Percentiles rank a stretch among this genome's conserved stretches.
Evolutionary conservation across 2,113 vertebrate genomes (phyloP).

Genomic region (Lethenteron camtschaticum): DNA sequence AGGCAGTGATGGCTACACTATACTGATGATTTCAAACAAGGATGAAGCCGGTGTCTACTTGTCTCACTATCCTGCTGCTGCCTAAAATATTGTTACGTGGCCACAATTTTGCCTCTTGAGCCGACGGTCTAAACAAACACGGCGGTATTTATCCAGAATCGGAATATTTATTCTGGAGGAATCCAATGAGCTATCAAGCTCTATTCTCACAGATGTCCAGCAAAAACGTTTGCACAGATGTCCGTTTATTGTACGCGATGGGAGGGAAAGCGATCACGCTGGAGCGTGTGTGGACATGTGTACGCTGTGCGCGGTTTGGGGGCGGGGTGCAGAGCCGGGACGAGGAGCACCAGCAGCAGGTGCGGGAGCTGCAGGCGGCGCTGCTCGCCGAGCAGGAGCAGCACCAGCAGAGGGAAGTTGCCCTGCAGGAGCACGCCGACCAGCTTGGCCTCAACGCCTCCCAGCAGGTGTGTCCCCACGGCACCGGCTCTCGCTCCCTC

Average conservation of each 20-base stretch:
- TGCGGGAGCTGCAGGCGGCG: slow-evolving; percentile 35
- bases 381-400: slow-evolving; percentile 13
- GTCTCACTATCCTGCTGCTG: too few relatives aligned
- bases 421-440: slow-evolving; percentile 13
- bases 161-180: neutral
- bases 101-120: too few relatives aligned
- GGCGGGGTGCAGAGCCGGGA: slow-evolving; percentile 65
- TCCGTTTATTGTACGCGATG: slow-evolving; percentile 9
- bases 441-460: slow-evolving; percentile 23
- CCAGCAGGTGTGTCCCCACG: slow-evolving; percentile 14
- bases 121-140: too few relatives aligned
- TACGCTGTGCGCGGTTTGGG: too few relatives aligned
- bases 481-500: slow-evolving; percentile 10
- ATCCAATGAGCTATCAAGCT: slow-evolving; percentile 7
- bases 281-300: too few relatives aligned
- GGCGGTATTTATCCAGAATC: too few relatives aligned
- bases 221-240: neutral
- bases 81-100: too few relatives aligned
- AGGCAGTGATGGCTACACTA: too few relatives aligned
- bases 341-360: slow-evolving; percentile 45
- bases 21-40: too few relatives aligned
- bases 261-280: slow-evolving; percentile 24
- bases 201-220: slow-evolving; percentile 7
- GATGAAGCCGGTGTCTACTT: too few relatives aligned
- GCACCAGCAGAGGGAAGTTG: slow-evolving; percentile 17